Conservation (phyloP, 2,888 invertebrate genomes). For the Coelinius sp. region DNA sequence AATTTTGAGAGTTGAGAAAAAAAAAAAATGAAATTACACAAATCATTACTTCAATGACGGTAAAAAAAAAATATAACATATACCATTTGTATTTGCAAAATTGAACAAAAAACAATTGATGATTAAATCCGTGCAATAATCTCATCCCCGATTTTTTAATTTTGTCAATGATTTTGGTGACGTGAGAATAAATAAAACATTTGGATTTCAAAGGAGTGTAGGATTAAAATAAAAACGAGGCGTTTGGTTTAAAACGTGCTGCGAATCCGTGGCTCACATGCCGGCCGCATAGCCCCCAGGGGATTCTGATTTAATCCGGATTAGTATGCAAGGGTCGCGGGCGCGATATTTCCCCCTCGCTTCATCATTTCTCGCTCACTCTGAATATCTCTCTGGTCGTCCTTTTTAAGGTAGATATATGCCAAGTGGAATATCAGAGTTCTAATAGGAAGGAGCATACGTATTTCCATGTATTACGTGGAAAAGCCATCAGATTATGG, state of each 20-base stretch:
- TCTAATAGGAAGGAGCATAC: background rate
- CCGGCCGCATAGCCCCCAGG: slow-evolving; percentile 61
- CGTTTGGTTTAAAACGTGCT: slow-evolving; percentile 40
- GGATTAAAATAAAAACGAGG: slow-evolving; percentile 11
- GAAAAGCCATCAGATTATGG: background rate
- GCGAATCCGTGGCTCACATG: slow-evolving; percentile 62
- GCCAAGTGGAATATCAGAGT: slow-evolving; percentile 5
- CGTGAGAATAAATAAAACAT: background rate
- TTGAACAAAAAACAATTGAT: no score
- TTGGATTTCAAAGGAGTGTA: background rate
- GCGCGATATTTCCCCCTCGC: slow-evolving; percentile 61
- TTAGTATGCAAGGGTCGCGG: slow-evolving; percentile 68
- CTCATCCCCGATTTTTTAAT: background rate
- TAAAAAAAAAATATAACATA: no score
- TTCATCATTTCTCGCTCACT: slow-evolving; percentile 34
- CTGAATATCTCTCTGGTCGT: slow-evolving; percentile 27
- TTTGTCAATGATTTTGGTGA: background rate
- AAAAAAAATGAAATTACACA: no score
- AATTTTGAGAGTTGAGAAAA: no score
- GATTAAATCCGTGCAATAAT: background rate
- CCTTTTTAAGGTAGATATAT: slow-evolving; percentile 7
- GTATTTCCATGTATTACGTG: background rate
- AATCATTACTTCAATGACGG: no score
- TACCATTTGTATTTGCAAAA: no score
- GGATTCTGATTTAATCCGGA: slow-evolving; percentile 69